A percentile compares a stretch with the other conserved stretches of the same genome.
These are phyloP conservation scores for Salvator merianae DNA, from an alignment of 2,113 vertebrate genomes.

Conservation along the genomic window DNA sequence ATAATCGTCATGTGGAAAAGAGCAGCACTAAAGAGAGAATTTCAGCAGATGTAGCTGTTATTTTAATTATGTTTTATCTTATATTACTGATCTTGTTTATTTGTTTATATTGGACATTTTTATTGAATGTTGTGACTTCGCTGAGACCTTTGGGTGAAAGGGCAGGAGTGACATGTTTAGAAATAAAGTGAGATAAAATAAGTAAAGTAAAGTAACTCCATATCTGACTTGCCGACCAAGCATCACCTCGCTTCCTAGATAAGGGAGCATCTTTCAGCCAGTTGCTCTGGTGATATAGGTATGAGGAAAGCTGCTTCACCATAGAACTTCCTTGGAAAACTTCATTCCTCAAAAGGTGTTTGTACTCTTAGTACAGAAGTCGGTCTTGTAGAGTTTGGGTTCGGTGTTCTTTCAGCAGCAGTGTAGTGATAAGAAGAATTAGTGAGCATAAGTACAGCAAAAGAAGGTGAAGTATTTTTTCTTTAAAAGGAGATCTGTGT, in stretches of 20 bases:
- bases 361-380: too few relatives aligned
- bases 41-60: too few relatives aligned
- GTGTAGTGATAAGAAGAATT: conserved; percentile 5
- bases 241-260: background rate
- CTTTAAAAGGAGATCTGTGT: conserved; percentile 7
- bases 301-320: background rate
- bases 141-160: too few relatives aligned
- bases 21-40: too few relatives aligned
- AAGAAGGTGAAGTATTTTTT: background rate
- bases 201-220: background rate
- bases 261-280: background rate
- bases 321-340: background rate
- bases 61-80: too few relatives aligned
- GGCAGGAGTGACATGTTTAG: too few relatives aligned
- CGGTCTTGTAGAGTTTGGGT: background rate
- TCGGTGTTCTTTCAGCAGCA: background rate
- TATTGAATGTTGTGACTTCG: too few relatives aligned
- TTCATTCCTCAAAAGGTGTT: background rate
- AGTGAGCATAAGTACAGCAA: background rate
- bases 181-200: too few relatives aligned
- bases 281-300: background rate
- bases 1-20: too few relatives aligned
- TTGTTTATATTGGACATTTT: too few relatives aligned
- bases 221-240: background rate
- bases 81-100: too few relatives aligned